Base-by-base conservation (phyloP, 64 coral and sea anemone genomes). In the Actinia equina region DNA sequence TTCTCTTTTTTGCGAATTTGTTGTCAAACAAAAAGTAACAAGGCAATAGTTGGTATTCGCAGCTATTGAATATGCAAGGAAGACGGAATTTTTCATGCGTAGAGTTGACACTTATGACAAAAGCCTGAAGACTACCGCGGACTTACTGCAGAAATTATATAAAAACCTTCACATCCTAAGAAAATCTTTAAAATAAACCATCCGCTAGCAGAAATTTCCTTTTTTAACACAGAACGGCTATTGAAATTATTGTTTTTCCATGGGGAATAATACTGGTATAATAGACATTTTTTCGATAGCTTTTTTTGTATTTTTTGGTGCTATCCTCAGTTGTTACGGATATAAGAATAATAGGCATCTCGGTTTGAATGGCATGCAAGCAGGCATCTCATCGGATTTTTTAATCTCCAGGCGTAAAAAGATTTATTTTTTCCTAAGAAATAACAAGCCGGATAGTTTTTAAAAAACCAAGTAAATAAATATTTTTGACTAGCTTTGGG, bases 251-350 rank as follows among this genome's bases (percentile, higher is more conserved):
- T 30, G 0, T 41, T 74, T 74, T 74, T 41, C 25, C 2, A 4
- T 52, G 43, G 8, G 6, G 13, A 6, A 19, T 22, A 49, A 52
- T 49, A n/a, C 17, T 9, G 45, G 17, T 81, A 20, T 81, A 20
- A 17, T 49, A 3, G 18, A 17, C 2, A 20, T 81, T 81, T 78
- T 81, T 81, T 52, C 78, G 17, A 22, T n/a, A 81, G 44, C n/a
- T 52, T 81, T 81, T 80, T 52, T 44, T 22, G 78, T 81, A 49
- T 81, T 81, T 81, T 81, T 81, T 37, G 78, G 78, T 52, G 49
- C 78, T 52, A 49, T 81, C 49, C 43, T 45, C 45, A 20, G 78
- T 81, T 81, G 78, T 81, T 81, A 81, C 78, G 78, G 78, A 81
- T 52, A 81, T 81, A 37, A 6, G 22, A 51, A 81, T 51, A 51